phyloP scores from a whole-genome alignment of 2,888 invertebrate genomes.

The Dichetophora obliterata region DNA sequence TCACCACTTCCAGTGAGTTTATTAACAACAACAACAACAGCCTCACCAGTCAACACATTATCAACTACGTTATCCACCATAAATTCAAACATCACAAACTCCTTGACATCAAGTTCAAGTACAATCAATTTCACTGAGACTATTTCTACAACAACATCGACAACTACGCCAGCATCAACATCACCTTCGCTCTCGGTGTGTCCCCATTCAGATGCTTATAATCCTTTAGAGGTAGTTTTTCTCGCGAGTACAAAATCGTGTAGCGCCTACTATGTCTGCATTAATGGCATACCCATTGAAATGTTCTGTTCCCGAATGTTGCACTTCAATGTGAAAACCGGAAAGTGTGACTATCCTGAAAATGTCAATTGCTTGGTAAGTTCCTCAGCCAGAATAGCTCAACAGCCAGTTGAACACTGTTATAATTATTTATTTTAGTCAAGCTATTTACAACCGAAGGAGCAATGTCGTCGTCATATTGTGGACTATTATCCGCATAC shows the following conservation, averaged over 20 bases:
- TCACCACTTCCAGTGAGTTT: background rate
- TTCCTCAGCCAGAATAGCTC: background rate
- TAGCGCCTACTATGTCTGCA: constrained; percentile 63
- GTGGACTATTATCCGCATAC: constrained; percentile 62
- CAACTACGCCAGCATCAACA: background rate
- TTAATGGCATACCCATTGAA: constrained; percentile 54
- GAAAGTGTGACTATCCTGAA: constrained; percentile 62
- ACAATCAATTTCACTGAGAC: constrained; percentile 14
- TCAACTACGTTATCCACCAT: background rate
- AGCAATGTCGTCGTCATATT: constrained; percentile 45
- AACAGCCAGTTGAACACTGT: background rate
- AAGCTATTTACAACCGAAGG: background rate
- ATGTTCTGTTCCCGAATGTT: constrained; percentile 61
- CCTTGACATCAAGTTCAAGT: background rate
- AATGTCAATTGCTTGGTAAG: constrained; percentile 60
- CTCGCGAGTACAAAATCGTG: constrained; percentile 58
- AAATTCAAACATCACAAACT: background rate
- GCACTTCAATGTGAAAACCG: constrained; percentile 58
- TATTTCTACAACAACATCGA: background rate
- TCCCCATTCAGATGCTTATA: constrained; percentile 56
- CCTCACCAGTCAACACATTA: background rate
- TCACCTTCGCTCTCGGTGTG: constrained; percentile 45
- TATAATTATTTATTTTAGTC: background rate
- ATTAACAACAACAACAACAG: background rate
- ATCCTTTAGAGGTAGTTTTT: constrained; percentile 55